A percentile compares a stretch with the other conserved stretches of the same genome.
Evolutionary conservation across 2,113 vertebrate genomes (phyloP).

Genomic region (Mola mola): DNA sequence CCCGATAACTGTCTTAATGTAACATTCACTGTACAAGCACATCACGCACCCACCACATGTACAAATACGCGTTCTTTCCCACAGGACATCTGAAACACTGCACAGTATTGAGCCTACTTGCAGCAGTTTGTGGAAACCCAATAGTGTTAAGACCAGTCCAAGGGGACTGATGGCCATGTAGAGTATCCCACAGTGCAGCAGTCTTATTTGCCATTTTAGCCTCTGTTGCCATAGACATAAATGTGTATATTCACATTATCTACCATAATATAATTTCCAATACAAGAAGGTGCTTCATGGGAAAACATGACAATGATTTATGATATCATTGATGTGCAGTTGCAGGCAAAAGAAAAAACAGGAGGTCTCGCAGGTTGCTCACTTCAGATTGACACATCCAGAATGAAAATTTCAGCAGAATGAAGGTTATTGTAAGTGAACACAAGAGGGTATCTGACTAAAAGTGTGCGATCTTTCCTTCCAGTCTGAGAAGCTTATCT

Average conservation of each 20-base stretch:
- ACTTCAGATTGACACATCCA: too few relatives aligned
- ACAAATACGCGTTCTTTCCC: conserved; percentile 28
- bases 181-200: conserved; percentile 19
- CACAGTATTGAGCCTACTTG: conserved; percentile 23
- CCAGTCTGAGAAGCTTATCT: neutral
- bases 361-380: neutral
- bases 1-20: conserved; percentile 81
- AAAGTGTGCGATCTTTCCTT: conserved; percentile 1
- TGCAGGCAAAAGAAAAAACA: neutral
- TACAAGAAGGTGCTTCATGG: neutral
- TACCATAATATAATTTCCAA: neutral
- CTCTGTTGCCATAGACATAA: conserved; percentile 51
- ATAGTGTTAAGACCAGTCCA: conserved; percentile 26
- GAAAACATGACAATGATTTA: conserved; percentile 12
- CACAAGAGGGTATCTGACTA: neutral
- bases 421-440: conserved; percentile 20
- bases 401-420: too few relatives aligned
- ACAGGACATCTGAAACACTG: conserved; percentile 14
- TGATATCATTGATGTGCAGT: conserved; percentile 36
- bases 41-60: conserved; percentile 13
- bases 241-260: conserved; percentile 8
- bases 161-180: conserved; percentile 9
- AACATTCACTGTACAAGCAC: conserved; percentile 31
- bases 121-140: conserved; percentile 65
- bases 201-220: conserved; percentile 33